phyloP scores from a whole-genome alignment of 2,888 invertebrate genomes.

The Stenoptilia bipunctidactyla region DNA sequence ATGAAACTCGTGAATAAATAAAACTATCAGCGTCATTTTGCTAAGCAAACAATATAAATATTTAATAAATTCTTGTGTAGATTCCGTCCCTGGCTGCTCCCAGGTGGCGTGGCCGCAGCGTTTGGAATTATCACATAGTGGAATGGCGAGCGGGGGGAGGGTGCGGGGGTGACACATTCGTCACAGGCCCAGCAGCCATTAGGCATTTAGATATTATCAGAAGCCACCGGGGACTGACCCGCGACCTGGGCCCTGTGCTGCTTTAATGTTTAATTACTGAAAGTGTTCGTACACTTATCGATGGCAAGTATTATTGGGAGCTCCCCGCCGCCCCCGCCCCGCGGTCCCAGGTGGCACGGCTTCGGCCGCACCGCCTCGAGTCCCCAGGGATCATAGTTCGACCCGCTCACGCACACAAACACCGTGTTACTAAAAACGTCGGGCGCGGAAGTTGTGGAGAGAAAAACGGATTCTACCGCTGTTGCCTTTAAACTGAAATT shows the following conservation, averaged over 20 bases:
- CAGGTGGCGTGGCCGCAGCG: slow-evolving; percentile 72
- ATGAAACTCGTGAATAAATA: slow-evolving; percentile 8
- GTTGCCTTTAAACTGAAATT: slow-evolving; percentile 23
- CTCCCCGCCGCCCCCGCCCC: slow-evolving; percentile 16
- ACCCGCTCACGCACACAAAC: slow-evolving; percentile 40
- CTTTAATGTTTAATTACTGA: slow-evolving; percentile 66
- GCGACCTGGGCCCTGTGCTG: slow-evolving; percentile 56
- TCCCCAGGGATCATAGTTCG: slow-evolving; percentile 46
- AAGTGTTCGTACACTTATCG: slow-evolving; percentile 46
- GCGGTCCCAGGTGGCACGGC: slow-evolving; percentile 57
- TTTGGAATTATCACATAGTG: slow-evolving; percentile 72
- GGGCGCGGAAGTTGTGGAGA: slow-evolving; percentile 17
- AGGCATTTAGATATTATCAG: slow-evolving; percentile 73
- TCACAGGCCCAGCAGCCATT: slow-evolving; percentile 73
- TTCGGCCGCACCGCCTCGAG: slow-evolving; percentile 62
- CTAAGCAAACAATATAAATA: neutral
- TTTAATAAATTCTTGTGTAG: slow-evolving; percentile 12
- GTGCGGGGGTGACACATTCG: slow-evolving; percentile 58
- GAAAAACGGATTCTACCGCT: slow-evolving; percentile 27
- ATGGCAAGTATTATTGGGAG: slow-evolving; percentile 2
- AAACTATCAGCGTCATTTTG: slow-evolving; percentile 2
- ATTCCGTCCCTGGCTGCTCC: slow-evolving; percentile 61
- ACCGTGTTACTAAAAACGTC: slow-evolving; percentile 21
- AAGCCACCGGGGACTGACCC: slow-evolving; percentile 59
- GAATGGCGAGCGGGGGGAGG: slow-evolving; percentile 37